Evolutionary conservation across 2,113 vertebrate genomes (phyloP), one percentile per base, ranked within the genome.

Genomic region (Vicugna pacos): DNA sequence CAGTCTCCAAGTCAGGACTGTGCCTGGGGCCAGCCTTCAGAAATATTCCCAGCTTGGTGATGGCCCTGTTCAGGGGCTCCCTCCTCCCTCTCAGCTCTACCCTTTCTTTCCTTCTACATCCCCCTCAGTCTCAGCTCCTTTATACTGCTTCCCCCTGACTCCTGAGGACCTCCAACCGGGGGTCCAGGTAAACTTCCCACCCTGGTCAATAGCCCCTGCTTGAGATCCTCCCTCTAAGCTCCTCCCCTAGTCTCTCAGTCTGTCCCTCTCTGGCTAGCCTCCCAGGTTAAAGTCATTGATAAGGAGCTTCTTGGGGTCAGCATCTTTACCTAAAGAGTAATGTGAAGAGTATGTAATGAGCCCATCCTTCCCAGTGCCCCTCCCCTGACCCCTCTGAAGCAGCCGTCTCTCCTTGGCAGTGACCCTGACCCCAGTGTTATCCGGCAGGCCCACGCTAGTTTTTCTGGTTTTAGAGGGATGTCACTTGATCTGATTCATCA

Each of bases 401-500:
- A 58, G 28, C 64, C 24, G 8, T 22, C 10, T 85, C 56, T 67
- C 60, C 77, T 84, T 87, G 22, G 73, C 3, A n/a, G 35, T 94
- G 67, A 82, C 94, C 58, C 28, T 62, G 81, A 84, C 42, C 85
- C 58, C 85, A 79, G 42, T 50, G 62, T 32, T 77, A 3, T 12
- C 56, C 6, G 28, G 38, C 75, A 96, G 65, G 90, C 84, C 95
- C 42, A n/a, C 84, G 58, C 95, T 46, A 22, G 94, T 95, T 97
- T 83, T 93, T 97, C 96, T 76, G 79, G 95, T 96, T 96, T 93
- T 42, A 93, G 81, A 94, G 38, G 48, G 91, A 95, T 92, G 94
- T 91, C 90, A 95, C 92, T 93, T 86, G 95, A 87, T 80, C 69
- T 89, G 65, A 92, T 52, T 96, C 95, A 94, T 67, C 79, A 94